Conservation (phyloP, 2,113 vertebrate genomes). For the Gobiocypris rarus region DNA sequence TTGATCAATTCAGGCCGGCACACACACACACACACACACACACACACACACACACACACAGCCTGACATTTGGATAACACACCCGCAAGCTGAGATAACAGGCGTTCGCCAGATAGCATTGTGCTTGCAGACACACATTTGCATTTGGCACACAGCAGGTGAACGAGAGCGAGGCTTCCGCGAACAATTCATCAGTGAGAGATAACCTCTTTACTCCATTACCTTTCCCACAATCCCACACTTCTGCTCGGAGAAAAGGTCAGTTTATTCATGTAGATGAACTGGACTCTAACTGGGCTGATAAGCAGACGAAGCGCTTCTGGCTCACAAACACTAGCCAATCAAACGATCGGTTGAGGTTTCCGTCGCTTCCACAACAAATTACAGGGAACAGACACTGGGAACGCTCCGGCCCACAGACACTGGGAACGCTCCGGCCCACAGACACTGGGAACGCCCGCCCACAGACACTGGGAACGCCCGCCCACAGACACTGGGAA, state of each 20-base stretch:
- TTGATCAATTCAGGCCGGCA: no score
- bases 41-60: not conserved
- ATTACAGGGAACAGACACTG: not conserved
- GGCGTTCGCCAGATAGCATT: not conserved
- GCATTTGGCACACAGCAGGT: not conserved
- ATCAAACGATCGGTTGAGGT: not conserved
- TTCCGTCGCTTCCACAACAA: not conserved
- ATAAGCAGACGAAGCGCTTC: not conserved
- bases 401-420: not conserved
- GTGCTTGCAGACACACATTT: not conserved
- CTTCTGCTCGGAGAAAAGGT: constrained; percentile 41
- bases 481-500: no score
- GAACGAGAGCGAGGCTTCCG: not conserved
- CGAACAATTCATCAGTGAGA: not conserved
- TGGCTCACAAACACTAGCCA: not conserved
- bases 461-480: not conserved
- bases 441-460: no score
- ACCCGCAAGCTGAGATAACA: not conserved
- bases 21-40: not conserved
- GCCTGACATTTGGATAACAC: constrained; percentile 41
- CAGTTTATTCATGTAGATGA: not conserved
- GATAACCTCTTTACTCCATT: constrained; percentile 39
- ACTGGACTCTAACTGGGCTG: not conserved
- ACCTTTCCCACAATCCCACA: constrained; percentile 23
- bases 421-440: no score